These are phyloP conservation scores for Heliothis peltigera DNA, from an alignment of 2,888 invertebrate genomes.

Conservation along the genomic window DNA sequence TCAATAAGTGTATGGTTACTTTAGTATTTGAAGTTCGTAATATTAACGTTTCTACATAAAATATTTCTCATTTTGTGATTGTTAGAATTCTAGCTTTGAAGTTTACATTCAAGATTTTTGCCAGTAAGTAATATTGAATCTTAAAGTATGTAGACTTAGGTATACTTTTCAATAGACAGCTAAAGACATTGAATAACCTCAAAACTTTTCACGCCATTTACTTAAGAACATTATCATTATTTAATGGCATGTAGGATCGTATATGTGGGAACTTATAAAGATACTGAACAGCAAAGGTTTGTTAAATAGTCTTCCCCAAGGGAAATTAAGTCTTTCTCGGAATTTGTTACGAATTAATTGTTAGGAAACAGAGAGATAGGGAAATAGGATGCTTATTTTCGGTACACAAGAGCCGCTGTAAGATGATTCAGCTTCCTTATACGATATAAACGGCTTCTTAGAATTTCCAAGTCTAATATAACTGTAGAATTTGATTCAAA, in stretches of 20 bases:
- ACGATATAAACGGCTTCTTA: neutral
- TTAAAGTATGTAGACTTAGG: too few species aligned
- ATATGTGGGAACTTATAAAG: slow-evolving; percentile 40
- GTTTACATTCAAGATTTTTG: neutral
- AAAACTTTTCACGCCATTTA: neutral
- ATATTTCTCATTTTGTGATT: neutral
- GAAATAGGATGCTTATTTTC: slow-evolving; percentile 54
- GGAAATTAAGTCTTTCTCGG: slow-evolving; percentile 57
- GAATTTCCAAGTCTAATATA: neutral
- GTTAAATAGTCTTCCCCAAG: slow-evolving; percentile 58
- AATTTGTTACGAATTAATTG: slow-evolving; percentile 60
- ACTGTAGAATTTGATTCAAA: neutral
- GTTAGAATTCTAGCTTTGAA: neutral
- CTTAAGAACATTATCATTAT: slow-evolving; percentile 5
- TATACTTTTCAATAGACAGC: too few species aligned
- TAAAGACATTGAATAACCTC: neutral
- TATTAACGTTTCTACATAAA: neutral
- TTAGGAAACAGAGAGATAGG: slow-evolving; percentile 38
- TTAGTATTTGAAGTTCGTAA: neutral
- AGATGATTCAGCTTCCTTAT: slow-evolving; percentile 22
- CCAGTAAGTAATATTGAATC: too few species aligned
- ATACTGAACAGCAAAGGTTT: slow-evolving; percentile 54
- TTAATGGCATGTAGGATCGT: slow-evolving; percentile 24
- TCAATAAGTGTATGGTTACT: slow-evolving; percentile 11
- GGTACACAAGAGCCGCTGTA: slow-evolving; percentile 27